These are phyloP conservation scores for Pelobates cultripes DNA, from an alignment of 2,797 vertebrate genomes.

Conservation along the genomic window DNA sequence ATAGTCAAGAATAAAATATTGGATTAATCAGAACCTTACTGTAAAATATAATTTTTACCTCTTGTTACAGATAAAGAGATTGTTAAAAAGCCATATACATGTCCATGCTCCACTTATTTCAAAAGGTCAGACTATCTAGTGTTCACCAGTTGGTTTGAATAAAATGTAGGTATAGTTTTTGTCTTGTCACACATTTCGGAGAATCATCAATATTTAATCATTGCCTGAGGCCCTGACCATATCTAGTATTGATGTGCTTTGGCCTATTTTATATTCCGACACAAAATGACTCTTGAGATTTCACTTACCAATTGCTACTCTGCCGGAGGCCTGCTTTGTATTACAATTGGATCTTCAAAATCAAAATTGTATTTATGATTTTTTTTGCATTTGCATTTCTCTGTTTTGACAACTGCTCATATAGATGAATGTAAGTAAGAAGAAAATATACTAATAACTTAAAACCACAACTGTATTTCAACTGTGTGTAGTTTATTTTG, in stretches of 20 bases:
- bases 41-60: slow-evolving; percentile 22
- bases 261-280: slow-evolving; percentile 52
- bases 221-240: slow-evolving; percentile 49
- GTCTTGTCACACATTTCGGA: slow-evolving; percentile 53
- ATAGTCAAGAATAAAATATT: slow-evolving; percentile 14
- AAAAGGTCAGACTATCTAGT: slow-evolving; percentile 50
- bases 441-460: too few species aligned
- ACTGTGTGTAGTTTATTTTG: too few species aligned
- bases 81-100: slow-evolving; percentile 55
- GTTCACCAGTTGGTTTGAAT: slow-evolving; percentile 51
- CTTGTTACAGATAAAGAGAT: slow-evolving; percentile 11
- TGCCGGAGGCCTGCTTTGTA: slow-evolving; percentile 49
- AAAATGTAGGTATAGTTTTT: slow-evolving; percentile 56
- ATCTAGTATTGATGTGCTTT: slow-evolving; percentile 54
- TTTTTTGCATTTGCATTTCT: slow-evolving; percentile 13
- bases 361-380: slow-evolving; percentile 47
- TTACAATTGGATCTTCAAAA: slow-evolving; percentile 47
- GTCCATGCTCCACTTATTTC: slow-evolving; percentile 36
- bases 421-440: too few species aligned
- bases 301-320: slow-evolving; percentile 49
- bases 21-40: slow-evolving; percentile 10
- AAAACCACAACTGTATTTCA: too few species aligned
- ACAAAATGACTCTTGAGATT: slow-evolving; percentile 52
- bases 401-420: neutral
- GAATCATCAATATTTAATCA: slow-evolving; percentile 58